These are phyloP conservation scores for Drosophila aldrichi DNA, from an alignment of 2,888 invertebrate genomes.

Conservation along the genomic window DNA sequence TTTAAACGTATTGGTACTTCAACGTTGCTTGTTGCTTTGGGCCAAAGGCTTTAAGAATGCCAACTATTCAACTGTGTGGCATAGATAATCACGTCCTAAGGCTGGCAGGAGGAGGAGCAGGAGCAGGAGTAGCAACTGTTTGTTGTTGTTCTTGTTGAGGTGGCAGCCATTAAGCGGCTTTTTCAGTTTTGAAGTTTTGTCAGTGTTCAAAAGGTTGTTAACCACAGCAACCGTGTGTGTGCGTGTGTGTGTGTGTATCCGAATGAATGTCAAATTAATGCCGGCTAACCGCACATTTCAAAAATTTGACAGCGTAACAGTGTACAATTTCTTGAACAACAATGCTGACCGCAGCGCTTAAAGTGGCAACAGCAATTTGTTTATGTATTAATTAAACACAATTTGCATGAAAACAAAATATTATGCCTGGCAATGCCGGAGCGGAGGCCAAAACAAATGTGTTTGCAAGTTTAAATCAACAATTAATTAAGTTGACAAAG, in stretches of 20 bases:
- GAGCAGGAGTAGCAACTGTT: constrained; percentile 11
- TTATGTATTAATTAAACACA: constrained; percentile 78
- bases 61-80: constrained; percentile 56
- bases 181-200: constrained; percentile 43
- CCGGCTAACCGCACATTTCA: constrained; percentile 55
- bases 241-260: constrained; percentile 4
- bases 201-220: constrained; percentile 51
- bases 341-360: constrained; percentile 53
- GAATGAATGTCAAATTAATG: constrained; percentile 49
- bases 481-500: constrained; percentile 77
- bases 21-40: constrained; percentile 47
- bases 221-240: constrained; percentile 42
- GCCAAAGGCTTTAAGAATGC: constrained; percentile 50
- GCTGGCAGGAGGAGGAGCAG: constrained; percentile 19
- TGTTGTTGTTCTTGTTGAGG: constrained; percentile 13
- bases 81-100: constrained; percentile 52
- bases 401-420: constrained; percentile 77
- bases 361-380: constrained; percentile 46
- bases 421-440: constrained; percentile 42
- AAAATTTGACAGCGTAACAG: constrained; percentile 41
- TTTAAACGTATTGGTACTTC: constrained; percentile 34
- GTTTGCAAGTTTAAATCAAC: constrained; percentile 63
- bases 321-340: constrained; percentile 15
- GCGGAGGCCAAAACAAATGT: constrained; percentile 46
- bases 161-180: constrained; percentile 42